Percentiles rank a stretch among this genome's conserved stretches.
phyloP scores from a whole-genome alignment of 1,140 invertebrate genomes.

The Drosophila biarmipes region DNA sequence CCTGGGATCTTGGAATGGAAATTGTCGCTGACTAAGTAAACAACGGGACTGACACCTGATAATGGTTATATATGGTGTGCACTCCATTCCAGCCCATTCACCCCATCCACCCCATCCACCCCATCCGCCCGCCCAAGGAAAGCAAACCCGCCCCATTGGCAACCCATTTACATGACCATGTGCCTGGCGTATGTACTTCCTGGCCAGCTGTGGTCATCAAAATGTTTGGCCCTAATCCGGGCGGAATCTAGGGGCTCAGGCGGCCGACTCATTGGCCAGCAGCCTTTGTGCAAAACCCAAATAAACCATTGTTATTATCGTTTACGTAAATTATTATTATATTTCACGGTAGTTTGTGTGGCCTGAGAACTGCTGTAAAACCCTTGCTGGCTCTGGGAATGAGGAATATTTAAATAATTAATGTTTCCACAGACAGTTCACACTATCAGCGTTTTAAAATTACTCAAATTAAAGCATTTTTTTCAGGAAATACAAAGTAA shows the following conservation, averaged over 20 bases:
- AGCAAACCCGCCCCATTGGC: too few relatives aligned
- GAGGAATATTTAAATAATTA: neutral
- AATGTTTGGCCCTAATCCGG: constrained; percentile 17
- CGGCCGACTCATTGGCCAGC: constrained; percentile 25
- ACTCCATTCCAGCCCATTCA: constrained; percentile 31
- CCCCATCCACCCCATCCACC: too few relatives aligned
- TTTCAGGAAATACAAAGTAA: too few relatives aligned
- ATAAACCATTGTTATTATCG: constrained; percentile 21
- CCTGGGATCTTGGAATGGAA: constrained; percentile 51
- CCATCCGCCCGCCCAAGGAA: neutral
- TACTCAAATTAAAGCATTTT: too few relatives aligned
- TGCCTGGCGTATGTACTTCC: neutral
- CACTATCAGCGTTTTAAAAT: too few relatives aligned
- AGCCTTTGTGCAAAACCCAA: neutral
- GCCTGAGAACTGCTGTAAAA: neutral
- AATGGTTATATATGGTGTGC: constrained; percentile 62
- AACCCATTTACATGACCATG: neutral
- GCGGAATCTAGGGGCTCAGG: constrained; percentile 4
- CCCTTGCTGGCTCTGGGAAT: neutral
- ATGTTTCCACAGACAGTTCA: neutral
- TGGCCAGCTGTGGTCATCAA: constrained; percentile 40
- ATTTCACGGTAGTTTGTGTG: neutral
- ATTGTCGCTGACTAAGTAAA: constrained; percentile 62
- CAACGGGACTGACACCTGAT: constrained; percentile 66
- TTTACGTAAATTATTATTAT: constrained; percentile 41